phyloP scores from a whole-genome alignment of 2,797 vertebrate species.

The Tragopan temminckii region DNA sequence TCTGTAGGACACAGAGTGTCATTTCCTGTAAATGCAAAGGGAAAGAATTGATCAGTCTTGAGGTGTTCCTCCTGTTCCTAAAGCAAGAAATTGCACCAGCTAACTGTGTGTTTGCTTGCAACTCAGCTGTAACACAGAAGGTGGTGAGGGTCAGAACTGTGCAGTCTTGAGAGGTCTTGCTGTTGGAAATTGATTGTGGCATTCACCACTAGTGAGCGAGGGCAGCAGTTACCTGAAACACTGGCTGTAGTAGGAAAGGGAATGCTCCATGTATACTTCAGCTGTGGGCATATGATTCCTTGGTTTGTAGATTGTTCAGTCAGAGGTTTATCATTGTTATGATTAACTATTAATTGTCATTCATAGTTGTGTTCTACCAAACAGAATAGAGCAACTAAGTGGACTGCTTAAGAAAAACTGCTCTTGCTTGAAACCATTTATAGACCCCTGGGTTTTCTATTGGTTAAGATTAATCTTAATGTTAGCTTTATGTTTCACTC shows the following conservation, averaged over 20 bases:
- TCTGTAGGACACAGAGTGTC: not conserved
- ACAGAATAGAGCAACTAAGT: not conserved
- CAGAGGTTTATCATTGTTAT: not conserved
- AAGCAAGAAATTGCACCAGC: not conserved
- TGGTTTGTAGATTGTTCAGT: not conserved
- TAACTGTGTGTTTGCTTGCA: not conserved
- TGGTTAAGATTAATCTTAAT: not conserved
- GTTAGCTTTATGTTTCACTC: not conserved
- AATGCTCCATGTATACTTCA: not conserved
- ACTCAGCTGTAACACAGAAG: not conserved
- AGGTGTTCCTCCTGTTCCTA: not conserved
- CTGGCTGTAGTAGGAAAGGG: not conserved
- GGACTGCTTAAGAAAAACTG: not conserved
- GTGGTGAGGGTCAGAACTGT: not conserved
- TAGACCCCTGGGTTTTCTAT: not conserved
- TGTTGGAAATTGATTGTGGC: not conserved
- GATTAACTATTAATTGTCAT: no score
- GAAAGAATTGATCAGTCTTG: not conserved
- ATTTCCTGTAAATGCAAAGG: not conserved
- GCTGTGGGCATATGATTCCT: not conserved
- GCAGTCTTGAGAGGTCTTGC: not conserved
- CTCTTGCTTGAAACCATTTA: not conserved
- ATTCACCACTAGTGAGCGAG: not conserved
- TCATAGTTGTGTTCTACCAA: not conserved
- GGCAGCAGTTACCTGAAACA: not conserved